These are phyloP conservation scores for Myanophis thanlyinensis DNA, from an alignment of 2,113 vertebrate genomes.

Conservation along the genomic window DNA sequence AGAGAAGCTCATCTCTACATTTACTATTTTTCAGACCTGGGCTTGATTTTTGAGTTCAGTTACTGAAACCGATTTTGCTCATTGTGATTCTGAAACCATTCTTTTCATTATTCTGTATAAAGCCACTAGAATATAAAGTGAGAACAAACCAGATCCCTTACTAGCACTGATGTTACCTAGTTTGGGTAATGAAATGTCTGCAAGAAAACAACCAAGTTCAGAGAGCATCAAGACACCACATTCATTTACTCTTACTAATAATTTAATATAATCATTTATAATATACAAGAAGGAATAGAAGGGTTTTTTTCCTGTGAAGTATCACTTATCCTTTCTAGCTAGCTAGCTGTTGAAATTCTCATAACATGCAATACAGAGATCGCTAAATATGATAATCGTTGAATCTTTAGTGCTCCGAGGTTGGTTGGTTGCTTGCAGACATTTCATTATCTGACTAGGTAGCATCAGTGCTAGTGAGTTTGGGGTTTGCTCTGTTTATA, in stretches of 20 bases:
- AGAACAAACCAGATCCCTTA: no score
- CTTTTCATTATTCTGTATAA: no score
- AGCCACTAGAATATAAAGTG: no score
- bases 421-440: neutral
- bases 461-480: neutral
- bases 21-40: no score
- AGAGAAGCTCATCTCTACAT: no score
- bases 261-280: neutral
- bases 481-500: neutral
- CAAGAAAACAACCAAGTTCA: neutral
- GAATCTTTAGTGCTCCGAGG: neutral
- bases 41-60: no score
- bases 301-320: neutral
- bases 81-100: no score
- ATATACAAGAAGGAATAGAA: neutral
- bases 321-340: neutral
- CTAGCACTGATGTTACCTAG: no score
- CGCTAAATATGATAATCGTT: neutral
- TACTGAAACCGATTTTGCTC: no score
- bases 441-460: neutral
- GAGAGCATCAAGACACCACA: neutral
- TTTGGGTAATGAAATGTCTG: neutral
- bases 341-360: neutral
- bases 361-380: neutral
- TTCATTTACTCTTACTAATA: neutral